Conservation (phyloP, 2,888 invertebrate genomes). For the Hecatera dysodea region DNA sequence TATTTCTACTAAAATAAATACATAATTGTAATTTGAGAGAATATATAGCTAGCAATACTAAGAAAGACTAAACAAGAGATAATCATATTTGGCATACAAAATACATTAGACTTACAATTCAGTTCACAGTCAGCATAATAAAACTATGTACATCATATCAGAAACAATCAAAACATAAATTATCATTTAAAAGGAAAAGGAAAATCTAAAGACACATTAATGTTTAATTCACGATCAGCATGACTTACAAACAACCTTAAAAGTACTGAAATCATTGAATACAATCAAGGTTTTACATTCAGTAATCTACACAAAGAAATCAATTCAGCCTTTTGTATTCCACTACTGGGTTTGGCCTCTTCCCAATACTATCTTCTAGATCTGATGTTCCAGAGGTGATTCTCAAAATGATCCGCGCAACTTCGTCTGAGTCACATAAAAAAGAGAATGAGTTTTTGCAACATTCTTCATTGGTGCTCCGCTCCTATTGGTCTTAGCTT, state of each 20-base stretch:
- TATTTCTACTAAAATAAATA: too few species aligned
- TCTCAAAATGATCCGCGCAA: too few species aligned
- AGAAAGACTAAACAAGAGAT: background rate
- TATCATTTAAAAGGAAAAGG: background rate
- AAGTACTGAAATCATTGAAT: slow-evolving; percentile 1
- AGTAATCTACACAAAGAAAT: background rate
- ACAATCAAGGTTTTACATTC: slow-evolving; percentile 12
- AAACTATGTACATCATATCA: background rate
- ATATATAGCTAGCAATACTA: background rate
- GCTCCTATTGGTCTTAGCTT: too few species aligned
- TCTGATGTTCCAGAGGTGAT: background rate
- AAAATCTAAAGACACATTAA: background rate
- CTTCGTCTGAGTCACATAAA: too few species aligned
- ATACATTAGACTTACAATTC: background rate
- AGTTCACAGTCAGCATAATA: background rate
- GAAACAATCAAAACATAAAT: slow-evolving; percentile 12
- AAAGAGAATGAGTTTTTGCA: too few species aligned
- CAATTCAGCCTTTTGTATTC: background rate
- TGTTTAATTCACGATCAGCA: background rate
- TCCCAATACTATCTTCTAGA: background rate
- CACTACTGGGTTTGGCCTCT: background rate
- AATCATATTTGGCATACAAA: background rate
- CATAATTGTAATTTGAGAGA: too few species aligned
- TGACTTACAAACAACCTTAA: slow-evolving; percentile 9
- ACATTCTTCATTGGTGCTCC: too few species aligned